Evolutionary conservation across 2,113 vertebrate genomes (phyloP).

Genomic region (Nannobrachium achirus): DNA sequence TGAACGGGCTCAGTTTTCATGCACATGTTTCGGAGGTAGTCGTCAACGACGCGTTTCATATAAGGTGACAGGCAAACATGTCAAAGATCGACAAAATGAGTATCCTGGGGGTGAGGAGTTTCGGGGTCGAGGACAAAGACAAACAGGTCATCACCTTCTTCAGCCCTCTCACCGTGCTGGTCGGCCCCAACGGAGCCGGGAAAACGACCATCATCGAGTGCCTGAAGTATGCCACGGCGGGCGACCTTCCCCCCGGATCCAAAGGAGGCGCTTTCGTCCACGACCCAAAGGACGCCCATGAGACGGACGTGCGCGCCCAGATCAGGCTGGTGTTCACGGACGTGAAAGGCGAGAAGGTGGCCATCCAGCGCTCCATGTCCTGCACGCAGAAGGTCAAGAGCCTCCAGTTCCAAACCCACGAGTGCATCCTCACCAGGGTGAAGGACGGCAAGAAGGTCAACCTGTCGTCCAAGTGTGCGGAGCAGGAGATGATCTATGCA

Average conservation of each 20-base stretch:
- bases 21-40: not conserved
- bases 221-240: conserved; percentile 92
- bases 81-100: conserved; percentile 98
- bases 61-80: conserved; percentile 84
- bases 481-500: conserved; percentile 94
- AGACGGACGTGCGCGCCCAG: conserved; percentile 95
- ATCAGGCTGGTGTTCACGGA: conserved; percentile 92
- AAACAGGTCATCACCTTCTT: conserved; percentile 95
- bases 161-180: conserved; percentile 91
- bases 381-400: conserved; percentile 94
- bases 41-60: not conserved
- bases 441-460: conserved; percentile 89
- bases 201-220: conserved; percentile 99
- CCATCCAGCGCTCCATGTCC: conserved; percentile 93
- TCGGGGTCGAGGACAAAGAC: conserved; percentile 96
- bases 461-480: conserved; percentile 94
- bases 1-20: not conserved
- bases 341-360: conserved; percentile 85
- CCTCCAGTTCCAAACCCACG: conserved; percentile 91
- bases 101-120: conserved; percentile 95
- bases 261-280: conserved; percentile 97
- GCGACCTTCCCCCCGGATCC: conserved; percentile 96
- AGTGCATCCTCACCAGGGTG: conserved; percentile 89
- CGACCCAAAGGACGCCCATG: conserved; percentile 96
- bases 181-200: conserved; percentile 97